Percentiles rank a stretch among this genome's conserved stretches.
These are phyloP conservation scores for Busseola fusca DNA, from an alignment of 2,888 invertebrate genomes.

Conservation along the genomic window DNA sequence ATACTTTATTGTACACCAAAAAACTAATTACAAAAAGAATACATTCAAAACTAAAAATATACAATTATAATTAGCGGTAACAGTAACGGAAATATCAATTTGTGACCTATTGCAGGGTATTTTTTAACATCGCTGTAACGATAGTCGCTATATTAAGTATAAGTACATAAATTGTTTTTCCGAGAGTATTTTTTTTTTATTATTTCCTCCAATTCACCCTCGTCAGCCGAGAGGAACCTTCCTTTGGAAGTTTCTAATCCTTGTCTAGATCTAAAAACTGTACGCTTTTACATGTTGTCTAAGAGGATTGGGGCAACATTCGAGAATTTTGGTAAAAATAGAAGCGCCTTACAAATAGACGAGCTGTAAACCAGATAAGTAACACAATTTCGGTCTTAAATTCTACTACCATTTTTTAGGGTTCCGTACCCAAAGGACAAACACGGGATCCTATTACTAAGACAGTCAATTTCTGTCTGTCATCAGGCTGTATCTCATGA, in stretches of 20 bases:
- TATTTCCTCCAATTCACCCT: background rate
- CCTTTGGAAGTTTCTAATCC: too few relatives aligned
- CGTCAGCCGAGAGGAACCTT: background rate
- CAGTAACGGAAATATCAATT: background rate
- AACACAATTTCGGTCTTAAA: background rate
- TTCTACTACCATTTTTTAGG: background rate
- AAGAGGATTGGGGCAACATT: too few relatives aligned
- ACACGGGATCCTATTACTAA: too few relatives aligned
- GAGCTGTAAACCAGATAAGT: background rate
- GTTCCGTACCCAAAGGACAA: too few relatives aligned
- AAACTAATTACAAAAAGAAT: too few relatives aligned
- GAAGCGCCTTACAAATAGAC: background rate
- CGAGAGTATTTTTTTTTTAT: background rate
- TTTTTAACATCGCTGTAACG: background rate
- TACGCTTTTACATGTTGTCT: too few relatives aligned
- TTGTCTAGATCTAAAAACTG: too few relatives aligned
- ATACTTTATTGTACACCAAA: too few relatives aligned
- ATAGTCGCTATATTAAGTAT: background rate
- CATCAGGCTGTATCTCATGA: too few relatives aligned
- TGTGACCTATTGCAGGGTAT: background rate
- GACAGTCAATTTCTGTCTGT: too few relatives aligned
- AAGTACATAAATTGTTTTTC: background rate
- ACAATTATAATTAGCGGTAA: too few relatives aligned
- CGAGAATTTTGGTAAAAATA: conserved; percentile 1
- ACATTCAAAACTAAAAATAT: too few relatives aligned